Percentiles rank a stretch among this genome's conserved stretches.
These are phyloP conservation scores for Urocitellus parryii DNA, from an alignment of 2,113 vertebrate genomes.

Conservation along the genomic window DNA sequence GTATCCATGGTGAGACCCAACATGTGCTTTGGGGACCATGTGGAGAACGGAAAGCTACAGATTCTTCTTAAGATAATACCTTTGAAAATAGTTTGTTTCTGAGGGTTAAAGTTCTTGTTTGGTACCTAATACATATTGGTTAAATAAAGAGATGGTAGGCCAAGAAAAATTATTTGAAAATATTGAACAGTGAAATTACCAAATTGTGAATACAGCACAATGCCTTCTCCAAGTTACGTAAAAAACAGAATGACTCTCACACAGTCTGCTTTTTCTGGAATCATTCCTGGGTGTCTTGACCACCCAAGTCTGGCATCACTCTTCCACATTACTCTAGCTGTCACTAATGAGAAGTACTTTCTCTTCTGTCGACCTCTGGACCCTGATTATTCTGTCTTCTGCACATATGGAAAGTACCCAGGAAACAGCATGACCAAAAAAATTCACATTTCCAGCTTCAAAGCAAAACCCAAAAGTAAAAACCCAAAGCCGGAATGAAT, in stretches of 20 bases:
- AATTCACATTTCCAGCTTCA: conserved; percentile 51
- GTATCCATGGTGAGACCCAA: fast-evolving
- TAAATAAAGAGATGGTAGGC: background rate
- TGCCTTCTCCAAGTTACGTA: background rate
- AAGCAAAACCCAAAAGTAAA: conserved; percentile 22
- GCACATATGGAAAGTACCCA: conserved; percentile 55
- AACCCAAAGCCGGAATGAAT: background rate
- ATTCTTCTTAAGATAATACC: conserved; percentile 13
- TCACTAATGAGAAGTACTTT: conserved; percentile 41
- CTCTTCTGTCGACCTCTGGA: conserved; percentile 51
- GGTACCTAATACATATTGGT: background rate
- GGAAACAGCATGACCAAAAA: background rate
- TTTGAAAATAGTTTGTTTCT: background rate
- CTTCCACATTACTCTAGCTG: conserved; percentile 42
- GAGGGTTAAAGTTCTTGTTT: background rate
- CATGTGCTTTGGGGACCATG: too few relatives aligned
- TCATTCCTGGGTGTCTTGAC: conserved; percentile 3
- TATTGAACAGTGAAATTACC: conserved; percentile 23
- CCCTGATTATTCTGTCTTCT: conserved; percentile 22
- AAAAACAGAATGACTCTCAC: background rate
- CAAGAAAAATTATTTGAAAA: conserved; percentile 53
- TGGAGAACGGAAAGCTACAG: background rate
- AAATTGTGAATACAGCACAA: background rate
- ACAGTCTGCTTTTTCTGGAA: conserved; percentile 16
- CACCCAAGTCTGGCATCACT: conserved; percentile 7